These are phyloP conservation scores for Cynodonichthys magdalenae DNA, from an alignment of 2,797 vertebrate species.

Conservation along the genomic window DNA sequence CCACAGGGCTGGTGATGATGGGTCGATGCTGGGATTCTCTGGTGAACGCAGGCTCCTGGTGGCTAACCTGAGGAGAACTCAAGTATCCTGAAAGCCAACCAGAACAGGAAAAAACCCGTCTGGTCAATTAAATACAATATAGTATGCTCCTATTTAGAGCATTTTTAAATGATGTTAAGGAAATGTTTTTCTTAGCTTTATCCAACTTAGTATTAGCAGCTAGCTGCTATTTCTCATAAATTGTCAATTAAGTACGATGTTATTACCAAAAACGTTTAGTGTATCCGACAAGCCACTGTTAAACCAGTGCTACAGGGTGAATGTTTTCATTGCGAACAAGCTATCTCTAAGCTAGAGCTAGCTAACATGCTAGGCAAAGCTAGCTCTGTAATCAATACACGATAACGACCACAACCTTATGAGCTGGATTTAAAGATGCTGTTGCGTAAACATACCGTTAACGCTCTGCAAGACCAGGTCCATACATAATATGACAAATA, in stretches of 20 bases:
- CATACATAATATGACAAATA: slow-evolving; percentile 66
- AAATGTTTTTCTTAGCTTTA: no score
- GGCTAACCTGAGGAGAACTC: slow-evolving; percentile 74
- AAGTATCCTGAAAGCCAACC: slow-evolving; percentile 72
- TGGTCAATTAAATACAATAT: no score
- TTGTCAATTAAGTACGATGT: neutral
- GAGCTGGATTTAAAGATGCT: neutral
- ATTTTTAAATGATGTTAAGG: no score
- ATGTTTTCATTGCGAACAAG: slow-evolving; percentile 7
- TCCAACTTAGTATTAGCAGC: neutral
- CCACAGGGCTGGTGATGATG: slow-evolving; percentile 72
- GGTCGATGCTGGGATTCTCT: slow-evolving; percentile 72
- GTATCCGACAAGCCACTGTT: neutral
- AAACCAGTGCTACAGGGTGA: neutral
- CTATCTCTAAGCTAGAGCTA: neutral
- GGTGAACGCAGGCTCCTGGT: slow-evolving; percentile 68
- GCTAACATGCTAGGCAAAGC: slow-evolving; percentile 36
- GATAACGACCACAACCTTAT: neutral
- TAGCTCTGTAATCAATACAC: slow-evolving; percentile 32
- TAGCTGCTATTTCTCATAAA: neutral
- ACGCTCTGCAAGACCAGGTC: slow-evolving; percentile 69
- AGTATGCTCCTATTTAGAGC: no score
- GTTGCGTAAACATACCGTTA: slow-evolving; percentile 59
- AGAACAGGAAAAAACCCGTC: neutral
- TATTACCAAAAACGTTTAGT: neutral